Conservation (phyloP, 2,888 invertebrate genomes). For the Chelonus formosanus region DNA sequence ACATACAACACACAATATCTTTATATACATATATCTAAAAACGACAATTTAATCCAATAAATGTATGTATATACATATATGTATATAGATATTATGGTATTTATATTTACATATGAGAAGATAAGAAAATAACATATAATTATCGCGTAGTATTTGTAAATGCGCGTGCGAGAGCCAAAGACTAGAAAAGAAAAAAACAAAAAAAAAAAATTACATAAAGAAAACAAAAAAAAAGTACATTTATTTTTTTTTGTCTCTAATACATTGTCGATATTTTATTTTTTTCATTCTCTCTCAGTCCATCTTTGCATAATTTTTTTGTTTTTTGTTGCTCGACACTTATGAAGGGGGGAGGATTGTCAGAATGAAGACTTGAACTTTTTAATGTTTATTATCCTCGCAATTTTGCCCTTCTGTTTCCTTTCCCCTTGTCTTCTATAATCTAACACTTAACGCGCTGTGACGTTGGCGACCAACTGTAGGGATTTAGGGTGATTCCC, state of each 20-base stretch:
- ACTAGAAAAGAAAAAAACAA: not conserved
- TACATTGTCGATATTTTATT: slow-evolving; percentile 7
- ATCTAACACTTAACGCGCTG: slow-evolving; percentile 24
- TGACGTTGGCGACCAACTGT: slow-evolving; percentile 26
- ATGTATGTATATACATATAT: not conserved
- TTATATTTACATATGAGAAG: too few species aligned
- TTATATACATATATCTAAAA: not conserved
- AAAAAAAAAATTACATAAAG: too few species aligned
- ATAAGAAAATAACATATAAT: too few species aligned
- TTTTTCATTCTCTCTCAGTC: slow-evolving; percentile 9
- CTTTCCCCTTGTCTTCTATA: not conserved
- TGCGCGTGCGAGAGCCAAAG: too few species aligned
- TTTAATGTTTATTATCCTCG: slow-evolving; percentile 15
- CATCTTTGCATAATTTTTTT: not conserved
- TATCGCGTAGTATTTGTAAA: too few species aligned
- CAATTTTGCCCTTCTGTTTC: slow-evolving; percentile 10
- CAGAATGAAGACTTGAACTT: slow-evolving; percentile 17
- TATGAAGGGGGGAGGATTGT: slow-evolving; percentile 2
- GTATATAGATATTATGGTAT: not conserved
- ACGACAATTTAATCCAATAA: not conserved
- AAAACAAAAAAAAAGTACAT: too few species aligned
- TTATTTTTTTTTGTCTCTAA: too few species aligned
- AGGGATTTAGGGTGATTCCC: slow-evolving; percentile 28
- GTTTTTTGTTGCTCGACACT: not conserved
- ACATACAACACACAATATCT: not conserved